Evolutionary conservation across 2,113 vertebrate species (phyloP), one percentile per base, ranked within the genome.

Genomic region (Sapajus apella): DNA sequence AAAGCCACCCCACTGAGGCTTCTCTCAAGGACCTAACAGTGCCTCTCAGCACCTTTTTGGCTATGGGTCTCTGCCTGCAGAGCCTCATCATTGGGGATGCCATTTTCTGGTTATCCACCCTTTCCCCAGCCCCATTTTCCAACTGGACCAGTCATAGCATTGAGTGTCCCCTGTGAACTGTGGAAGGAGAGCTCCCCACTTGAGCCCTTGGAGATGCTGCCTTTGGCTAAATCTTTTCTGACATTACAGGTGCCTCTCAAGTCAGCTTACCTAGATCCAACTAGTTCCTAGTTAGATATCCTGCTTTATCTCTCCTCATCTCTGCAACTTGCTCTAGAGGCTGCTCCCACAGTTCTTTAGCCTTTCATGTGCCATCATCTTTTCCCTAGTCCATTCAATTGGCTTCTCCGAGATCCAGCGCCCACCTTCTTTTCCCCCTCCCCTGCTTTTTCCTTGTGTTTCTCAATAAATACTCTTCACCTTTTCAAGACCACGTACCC

Each of bases 1-100:
- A 64, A 91, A 47, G 32, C 56, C 4, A 0, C 1, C 20, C 0
- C 3, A 32, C 83, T 16, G 16, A 79, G 43, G 27, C 25, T 32
- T 37, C 61, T 81, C 52, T 11, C 25, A 2, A 0, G 11, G 40
- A 73, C 35, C 47, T 32, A 11, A 30, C 6, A 25, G 6, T 23
- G 25, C 25, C 83, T 0, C 0, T 10, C 2, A 5, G 6, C 18
- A 17, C 61, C 37, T 25, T 3, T 17, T 47, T 5, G 40, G 37
- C 83, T 35, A 0, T 10, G 1, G 45, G 45, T 37, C 35, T 72
- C 32, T 64, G 61, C 56, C 16, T 45, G 3, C 20, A 55, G 27
- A 16, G 14, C 37, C 6, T 77, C 0, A 6, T 17, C 58, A 1
- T 47, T 47, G 30, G 21, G 16, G 18, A 20, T 85, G 30, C 43